phyloP scores from a whole-genome alignment of 1,140 invertebrate genomes.

The Metopolophium dirhodum region DNA sequence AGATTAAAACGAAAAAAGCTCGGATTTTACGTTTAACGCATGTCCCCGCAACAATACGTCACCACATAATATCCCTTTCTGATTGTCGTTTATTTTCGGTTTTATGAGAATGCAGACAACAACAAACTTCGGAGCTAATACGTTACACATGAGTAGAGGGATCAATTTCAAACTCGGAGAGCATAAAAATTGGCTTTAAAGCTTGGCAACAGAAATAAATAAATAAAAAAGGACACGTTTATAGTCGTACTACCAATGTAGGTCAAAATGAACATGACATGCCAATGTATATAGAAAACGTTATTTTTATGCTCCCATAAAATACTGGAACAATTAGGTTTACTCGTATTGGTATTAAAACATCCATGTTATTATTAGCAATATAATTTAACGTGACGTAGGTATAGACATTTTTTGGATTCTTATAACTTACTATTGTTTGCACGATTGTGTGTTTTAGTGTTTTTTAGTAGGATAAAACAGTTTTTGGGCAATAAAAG shows the following conservation, averaged over 20 bases:
- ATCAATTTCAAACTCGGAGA: constrained; percentile 34
- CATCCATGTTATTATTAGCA: background rate
- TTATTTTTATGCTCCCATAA: constrained; percentile 33
- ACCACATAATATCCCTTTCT: background rate
- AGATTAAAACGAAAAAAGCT: background rate
- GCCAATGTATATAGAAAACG: constrained; percentile 1
- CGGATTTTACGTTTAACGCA: background rate
- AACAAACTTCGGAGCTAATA: constrained; percentile 17
- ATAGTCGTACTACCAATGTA: background rate
- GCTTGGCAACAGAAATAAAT: constrained; percentile 35
- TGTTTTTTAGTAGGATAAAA: background rate
- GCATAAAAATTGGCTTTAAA: constrained; percentile 46
- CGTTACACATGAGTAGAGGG: constrained; percentile 20
- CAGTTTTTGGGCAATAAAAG: background rate
- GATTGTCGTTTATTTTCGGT: constrained; percentile 8
- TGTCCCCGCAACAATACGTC: background rate
- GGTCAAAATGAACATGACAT: constrained; percentile 31
- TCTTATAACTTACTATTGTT: background rate
- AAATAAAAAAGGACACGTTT: constrained; percentile 30
- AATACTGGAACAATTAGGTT: constrained; percentile 36
- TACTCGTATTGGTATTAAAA: constrained; percentile 26
- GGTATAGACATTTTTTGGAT: constrained; percentile 6
- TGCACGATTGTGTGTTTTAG: background rate
- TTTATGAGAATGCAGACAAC: constrained; percentile 20
- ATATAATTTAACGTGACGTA: background rate